phyloP scores from a whole-genome alignment of 2,113 vertebrate genomes.

The Nettapus auritus region DNA sequence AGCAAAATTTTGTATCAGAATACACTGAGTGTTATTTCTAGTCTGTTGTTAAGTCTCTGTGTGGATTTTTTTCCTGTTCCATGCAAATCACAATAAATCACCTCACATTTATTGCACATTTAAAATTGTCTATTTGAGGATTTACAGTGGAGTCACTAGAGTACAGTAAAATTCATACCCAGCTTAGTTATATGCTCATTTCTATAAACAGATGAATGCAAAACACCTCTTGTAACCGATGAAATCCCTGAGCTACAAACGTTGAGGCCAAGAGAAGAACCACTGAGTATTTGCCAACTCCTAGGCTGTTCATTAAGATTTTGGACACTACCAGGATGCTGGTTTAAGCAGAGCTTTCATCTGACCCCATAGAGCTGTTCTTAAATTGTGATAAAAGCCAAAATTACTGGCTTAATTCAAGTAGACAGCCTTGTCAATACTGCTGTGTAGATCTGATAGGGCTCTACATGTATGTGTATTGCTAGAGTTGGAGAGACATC shows the following conservation, averaged over 20 bases:
- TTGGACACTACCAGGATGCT: background rate
- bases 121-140: background rate
- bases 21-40: background rate
- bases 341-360: background rate
- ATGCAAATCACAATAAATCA: background rate
- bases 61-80: background rate
- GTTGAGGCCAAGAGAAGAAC: background rate
- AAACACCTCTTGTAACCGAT: background rate
- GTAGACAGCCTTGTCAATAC: background rate
- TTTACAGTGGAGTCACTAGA: background rate
- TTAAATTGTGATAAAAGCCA: background rate
- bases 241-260: background rate
- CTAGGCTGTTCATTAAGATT: background rate
- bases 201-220: background rate
- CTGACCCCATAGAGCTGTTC: background rate
- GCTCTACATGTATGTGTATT: fast-evolving
- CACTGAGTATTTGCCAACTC: background rate
- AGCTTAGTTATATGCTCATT: background rate
- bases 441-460: background rate
- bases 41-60: background rate
- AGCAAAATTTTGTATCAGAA: background rate
- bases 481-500: fast-evolving
- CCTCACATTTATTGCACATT: background rate
- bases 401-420: background rate
- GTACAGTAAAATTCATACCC: background rate